Evolutionary conservation across 2,888 invertebrate species (phyloP).

Genomic region (Sinodicranocentrus sp.): DNA sequence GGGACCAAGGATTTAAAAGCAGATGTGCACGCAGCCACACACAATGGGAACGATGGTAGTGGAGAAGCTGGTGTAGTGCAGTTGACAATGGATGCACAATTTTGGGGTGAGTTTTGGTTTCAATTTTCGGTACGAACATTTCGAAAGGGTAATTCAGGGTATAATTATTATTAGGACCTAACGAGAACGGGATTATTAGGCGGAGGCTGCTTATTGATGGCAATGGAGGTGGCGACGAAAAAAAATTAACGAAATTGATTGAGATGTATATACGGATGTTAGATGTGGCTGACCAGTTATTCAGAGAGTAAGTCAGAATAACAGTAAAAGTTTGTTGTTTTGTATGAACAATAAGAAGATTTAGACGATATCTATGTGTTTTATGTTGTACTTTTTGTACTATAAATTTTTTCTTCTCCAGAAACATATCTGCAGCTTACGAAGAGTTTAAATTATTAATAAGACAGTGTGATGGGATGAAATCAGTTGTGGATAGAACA

Average conservation of each 20-base stretch:
- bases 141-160: neutral
- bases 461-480: neutral
- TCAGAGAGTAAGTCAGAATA: neutral
- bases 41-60: too few species aligned
- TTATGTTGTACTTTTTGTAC: too few species aligned
- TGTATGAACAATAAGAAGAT: too few species aligned
- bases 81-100: neutral
- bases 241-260: slow-evolving; percentile 16
- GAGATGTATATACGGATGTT: neutral
- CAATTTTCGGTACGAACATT: neutral
- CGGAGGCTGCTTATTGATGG: slow-evolving; percentile 39
- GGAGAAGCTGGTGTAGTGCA: too few species aligned
- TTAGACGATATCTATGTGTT: too few species aligned
- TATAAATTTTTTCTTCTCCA: too few species aligned
- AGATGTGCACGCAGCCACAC: too few species aligned
- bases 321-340: too few species aligned
- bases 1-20: too few species aligned
- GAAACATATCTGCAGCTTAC: too few species aligned
- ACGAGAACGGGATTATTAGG: neutral
- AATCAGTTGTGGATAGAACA: neutral
- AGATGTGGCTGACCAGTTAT: neutral
- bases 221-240: slow-evolving; percentile 40
- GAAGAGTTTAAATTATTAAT: neutral
- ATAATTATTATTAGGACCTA: too few species aligned
- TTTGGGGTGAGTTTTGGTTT: neutral